Percentiles rank a stretch among this genome's conserved stretches.
These are phyloP conservation scores for Parazoanthus swiftii DNA, from an alignment of 92 coral and sea anemone species.

Conservation along the genomic window DNA sequence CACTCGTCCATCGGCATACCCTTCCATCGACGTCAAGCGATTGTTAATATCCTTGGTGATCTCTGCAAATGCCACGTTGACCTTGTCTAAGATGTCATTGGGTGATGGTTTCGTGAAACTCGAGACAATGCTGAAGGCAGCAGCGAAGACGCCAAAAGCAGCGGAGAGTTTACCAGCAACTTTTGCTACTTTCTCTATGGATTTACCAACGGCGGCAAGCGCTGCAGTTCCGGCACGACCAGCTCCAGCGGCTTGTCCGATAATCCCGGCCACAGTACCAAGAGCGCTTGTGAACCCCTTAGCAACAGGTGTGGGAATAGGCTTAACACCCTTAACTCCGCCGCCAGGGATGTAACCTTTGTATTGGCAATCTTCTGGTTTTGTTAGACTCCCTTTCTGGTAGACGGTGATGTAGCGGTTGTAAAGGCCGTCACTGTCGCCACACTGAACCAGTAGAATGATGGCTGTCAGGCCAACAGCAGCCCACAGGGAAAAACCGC, in stretches of 20 bases:
- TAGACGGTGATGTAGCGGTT: background rate
- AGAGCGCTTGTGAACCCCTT: slow-evolving; percentile 23
- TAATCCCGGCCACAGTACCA: background rate
- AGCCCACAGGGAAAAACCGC: no score
- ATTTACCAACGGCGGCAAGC: background rate
- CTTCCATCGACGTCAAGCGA: slow-evolving; percentile 26
- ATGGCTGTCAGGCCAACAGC: background rate
- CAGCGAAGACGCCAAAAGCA: slow-evolving; percentile 24
- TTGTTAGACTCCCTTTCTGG: background rate
- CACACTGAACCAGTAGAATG: background rate
- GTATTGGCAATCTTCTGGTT: background rate
- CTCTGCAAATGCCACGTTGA: slow-evolving; percentile 28
- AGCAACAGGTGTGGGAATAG: slow-evolving; percentile 17
- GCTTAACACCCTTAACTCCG: background rate
- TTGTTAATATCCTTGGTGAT: slow-evolving; percentile 29
- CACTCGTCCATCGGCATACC: slow-evolving; percentile 17
- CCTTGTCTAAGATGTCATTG: slow-evolving; percentile 20
- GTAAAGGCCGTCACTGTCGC: background rate
- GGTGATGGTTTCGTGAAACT: slow-evolving; percentile 24
- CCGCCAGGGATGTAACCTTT: slow-evolving; percentile 19
- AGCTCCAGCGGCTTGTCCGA: slow-evolving; percentile 2
- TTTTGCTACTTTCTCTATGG: slow-evolving; percentile 8
- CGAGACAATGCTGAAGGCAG: slow-evolving; percentile 24
- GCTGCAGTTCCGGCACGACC: slow-evolving; percentile 11
- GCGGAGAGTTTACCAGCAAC: slow-evolving; percentile 1